Base-by-base conservation (phyloP, 2,888 invertebrate species). In the Mamestra brassicae region DNA sequence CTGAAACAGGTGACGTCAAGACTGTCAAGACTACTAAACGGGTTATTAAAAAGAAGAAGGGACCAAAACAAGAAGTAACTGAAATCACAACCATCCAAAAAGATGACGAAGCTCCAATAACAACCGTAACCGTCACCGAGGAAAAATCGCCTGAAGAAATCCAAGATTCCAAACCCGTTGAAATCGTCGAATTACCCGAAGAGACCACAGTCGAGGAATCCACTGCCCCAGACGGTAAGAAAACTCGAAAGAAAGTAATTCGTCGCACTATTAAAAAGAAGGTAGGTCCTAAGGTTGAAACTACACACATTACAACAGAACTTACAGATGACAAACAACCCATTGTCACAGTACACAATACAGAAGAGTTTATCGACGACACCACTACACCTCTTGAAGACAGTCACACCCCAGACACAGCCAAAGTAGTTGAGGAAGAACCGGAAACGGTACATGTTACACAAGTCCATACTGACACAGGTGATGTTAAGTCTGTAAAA, bases 401-500 rank as follows among this genome's bases (percentile, higher is more conserved):
- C 6, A 55, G 64, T 63, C 65, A 73, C 34, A 58, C 58, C 86
- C 84, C 76, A 58, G 76, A 78, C 2, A 69, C 4, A 8, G 78
- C 76, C 0, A 61, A 47, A 8, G 6, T 58, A 0, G 36, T 84
- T 0, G 81, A 80, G 2, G 81, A 80, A 42, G 11, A 8, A 4
- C 80, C 81, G 0, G 81, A 81, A 34, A 71, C 64, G 0, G 63
- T 81, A 0, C 78, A 79, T 34, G 34, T 83, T 0, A 71, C 74
- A 7, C 73, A 77, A 72, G 65, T 76, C 0, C 75, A 60, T 11
- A 72, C 75, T 0, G 81, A 85, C 62, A 94, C 91, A 90, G 95
- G 81, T 0, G 88, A 89, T 0, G n/a, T 91, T 0, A 93, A 93
- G 67, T 89, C 88, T 0, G 87, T 92, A 3, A 92, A 90, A 34